Evolutionary conservation across 2,888 invertebrate species (phyloP), one percentile per base, ranked within the genome.

Genomic region (Pyrrhosoma nymphula): DNA sequence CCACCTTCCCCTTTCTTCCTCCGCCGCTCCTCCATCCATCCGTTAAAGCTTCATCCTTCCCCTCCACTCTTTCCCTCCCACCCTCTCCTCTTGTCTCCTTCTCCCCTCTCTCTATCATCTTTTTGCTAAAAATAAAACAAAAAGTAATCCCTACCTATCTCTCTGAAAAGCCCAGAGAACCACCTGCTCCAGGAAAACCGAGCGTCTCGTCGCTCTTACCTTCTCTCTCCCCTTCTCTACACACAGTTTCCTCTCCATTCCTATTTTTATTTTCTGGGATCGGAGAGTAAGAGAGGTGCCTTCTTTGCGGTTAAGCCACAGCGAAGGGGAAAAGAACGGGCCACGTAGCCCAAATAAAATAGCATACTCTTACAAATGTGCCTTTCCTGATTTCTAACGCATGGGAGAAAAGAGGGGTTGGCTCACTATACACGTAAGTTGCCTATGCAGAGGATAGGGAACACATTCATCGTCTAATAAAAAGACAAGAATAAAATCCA

Each of bases 61-160:
- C 47, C 47, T 47, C 47, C 47, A 2, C 2, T 8, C 47, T 8
- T 47, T 47, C 8, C 47, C 47, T 47, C 47, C 8, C 8, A 2
- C 8, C 47, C 8, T 47, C 35, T 35, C 35, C 35, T 35, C 82
- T 35, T 14, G 35, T 82, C 35, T 14, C n/a, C 35, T 35, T 82
- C 30, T 2, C 26, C 69, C 93, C 47, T n/a, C 12, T 26, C 26
- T 26, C 55, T 56, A 26, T 23, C 56, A 16, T 56, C 26, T 55
- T 56, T 60, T 56, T 23, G 93, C 63, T 55, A 75, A 69, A 93
- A 93, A 93, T 93, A 82, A 82, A 82, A 82, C 35, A 82, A 82
- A 82, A 82, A 14, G 26, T 60, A 69, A 69, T 26, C 26, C 35
- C 35, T 35, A 16, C 82, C 39, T 47, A 39, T n/a, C 63, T 93